Percentiles rank a stretch among this genome's conserved stretches.
Evolutionary conservation across 92 coral and sea anemone genomes (phyloP).

Genomic region (Pocillopora grandis): DNA sequence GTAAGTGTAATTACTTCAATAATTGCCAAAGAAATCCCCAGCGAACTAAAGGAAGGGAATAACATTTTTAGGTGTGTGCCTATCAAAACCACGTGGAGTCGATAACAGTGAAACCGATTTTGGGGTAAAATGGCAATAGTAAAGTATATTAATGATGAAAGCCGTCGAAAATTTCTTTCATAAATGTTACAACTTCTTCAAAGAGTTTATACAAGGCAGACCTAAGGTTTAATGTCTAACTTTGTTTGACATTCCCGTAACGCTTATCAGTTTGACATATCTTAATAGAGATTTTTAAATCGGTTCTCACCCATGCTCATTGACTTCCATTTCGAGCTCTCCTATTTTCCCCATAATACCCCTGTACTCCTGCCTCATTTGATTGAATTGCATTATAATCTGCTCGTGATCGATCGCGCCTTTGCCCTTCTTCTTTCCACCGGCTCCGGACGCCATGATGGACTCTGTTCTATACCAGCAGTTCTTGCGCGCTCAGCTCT

Average conservation of each 20-base stretch:
- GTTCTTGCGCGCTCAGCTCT: background rate
- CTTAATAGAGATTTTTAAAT: background rate
- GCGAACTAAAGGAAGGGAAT: too few relatives aligned
- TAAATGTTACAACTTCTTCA: too few relatives aligned
- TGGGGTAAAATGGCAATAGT: too few relatives aligned
- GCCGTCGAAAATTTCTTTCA: too few relatives aligned
- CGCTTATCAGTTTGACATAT: background rate
- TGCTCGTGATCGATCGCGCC: conserved; percentile 81
- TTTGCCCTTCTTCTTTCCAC: conserved; percentile 75
- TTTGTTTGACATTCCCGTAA: background rate
- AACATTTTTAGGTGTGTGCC: too few relatives aligned
- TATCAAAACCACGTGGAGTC: too few relatives aligned
- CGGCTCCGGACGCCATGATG: conserved; percentile 88
- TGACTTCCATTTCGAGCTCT: conserved; percentile 94
- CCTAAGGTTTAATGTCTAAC: too few relatives aligned
- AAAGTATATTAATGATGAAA: too few relatives aligned
- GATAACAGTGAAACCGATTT: too few relatives aligned
- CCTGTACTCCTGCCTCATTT: conserved; percentile 90
- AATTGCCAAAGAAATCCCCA: too few relatives aligned
- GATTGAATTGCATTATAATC: conserved; percentile 84
- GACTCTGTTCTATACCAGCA: background rate
- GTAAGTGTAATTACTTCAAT: too few relatives aligned
- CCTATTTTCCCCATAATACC: conserved; percentile 78
- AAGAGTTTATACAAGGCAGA: too few relatives aligned
- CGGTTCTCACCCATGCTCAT: conserved; percentile 83